Evolutionary conservation across 1,140 invertebrate species (phyloP).

Genomic region (Temnothorax longispinosus): DNA sequence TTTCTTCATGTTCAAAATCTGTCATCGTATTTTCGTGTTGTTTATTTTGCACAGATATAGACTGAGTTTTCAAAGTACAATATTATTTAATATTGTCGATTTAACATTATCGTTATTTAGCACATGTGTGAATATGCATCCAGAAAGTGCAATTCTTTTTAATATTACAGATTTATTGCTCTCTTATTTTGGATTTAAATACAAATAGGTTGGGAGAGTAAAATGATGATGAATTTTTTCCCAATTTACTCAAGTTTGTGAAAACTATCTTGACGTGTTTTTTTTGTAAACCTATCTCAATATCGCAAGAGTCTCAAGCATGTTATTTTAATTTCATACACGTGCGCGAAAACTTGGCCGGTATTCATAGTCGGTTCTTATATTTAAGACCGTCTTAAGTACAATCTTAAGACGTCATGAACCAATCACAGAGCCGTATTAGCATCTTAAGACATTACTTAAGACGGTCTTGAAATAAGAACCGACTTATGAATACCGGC

Average conservation of each 20-base stretch:
- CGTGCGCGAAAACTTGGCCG: not conserved
- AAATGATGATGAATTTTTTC: not conserved
- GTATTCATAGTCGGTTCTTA: too few species aligned
- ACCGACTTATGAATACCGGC: too few species aligned
- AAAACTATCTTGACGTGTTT: not conserved
- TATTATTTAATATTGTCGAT: not conserved
- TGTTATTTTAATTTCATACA: not conserved
- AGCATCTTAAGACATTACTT: too few species aligned
- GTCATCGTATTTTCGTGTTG: not conserved
- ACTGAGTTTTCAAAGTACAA: not conserved
- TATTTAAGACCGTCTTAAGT: too few species aligned
- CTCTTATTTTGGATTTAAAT: not conserved
- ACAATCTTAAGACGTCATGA: too few species aligned
- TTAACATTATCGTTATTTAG: not conserved
- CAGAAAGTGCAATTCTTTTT: constrained; percentile 5
- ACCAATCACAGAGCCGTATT: too few species aligned
- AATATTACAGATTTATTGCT: not conserved
- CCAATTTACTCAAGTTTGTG: not conserved
- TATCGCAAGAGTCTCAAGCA: not conserved
- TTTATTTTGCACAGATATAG: not conserved
- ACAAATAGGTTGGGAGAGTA: not conserved
- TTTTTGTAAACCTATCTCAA: not conserved
- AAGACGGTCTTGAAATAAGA: too few species aligned
- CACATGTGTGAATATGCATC: not conserved
- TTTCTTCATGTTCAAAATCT: constrained; percentile 1